phyloP scores from a whole-genome alignment of 2,797 vertebrate genomes.

The Nannoperca obscura region DNA sequence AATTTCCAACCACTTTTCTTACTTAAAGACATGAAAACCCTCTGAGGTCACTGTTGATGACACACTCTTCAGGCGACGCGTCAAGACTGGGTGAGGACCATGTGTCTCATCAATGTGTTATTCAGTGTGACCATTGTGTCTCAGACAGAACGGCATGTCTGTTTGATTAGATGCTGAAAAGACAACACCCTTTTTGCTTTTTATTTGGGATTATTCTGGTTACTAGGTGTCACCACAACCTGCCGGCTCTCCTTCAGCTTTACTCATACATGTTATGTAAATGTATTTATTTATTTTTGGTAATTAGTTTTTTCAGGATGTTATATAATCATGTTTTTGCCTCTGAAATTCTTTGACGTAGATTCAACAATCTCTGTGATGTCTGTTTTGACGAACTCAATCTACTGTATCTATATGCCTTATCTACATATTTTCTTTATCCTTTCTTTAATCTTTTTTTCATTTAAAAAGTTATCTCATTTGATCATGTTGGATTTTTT shows the following conservation, averaged over 20 bases:
- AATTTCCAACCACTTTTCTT: too few species aligned
- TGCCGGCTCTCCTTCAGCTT: neutral
- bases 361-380: neutral
- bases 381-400: neutral
- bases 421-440: conserved; percentile 2
- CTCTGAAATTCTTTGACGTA: neutral
- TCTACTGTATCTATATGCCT: neutral
- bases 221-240: conserved; percentile 7
- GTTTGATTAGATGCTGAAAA: conserved; percentile 11
- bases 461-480: neutral
- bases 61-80: neutral
- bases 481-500: neutral
- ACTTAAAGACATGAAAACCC: neutral
- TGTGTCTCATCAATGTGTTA: neutral
- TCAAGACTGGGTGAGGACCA: neutral
- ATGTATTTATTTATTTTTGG: neutral
- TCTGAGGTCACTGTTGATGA: neutral
- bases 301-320: neutral
- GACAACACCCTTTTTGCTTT: neutral
- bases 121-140: conserved; percentile 23
- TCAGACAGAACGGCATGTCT: neutral
- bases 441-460: neutral
- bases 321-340: neutral
- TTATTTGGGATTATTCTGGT: conserved; percentile 16
- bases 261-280: neutral